These are phyloP conservation scores for Eristalis tenax DNA, from an alignment of 2,888 invertebrate genomes.

Conservation along the genomic window DNA sequence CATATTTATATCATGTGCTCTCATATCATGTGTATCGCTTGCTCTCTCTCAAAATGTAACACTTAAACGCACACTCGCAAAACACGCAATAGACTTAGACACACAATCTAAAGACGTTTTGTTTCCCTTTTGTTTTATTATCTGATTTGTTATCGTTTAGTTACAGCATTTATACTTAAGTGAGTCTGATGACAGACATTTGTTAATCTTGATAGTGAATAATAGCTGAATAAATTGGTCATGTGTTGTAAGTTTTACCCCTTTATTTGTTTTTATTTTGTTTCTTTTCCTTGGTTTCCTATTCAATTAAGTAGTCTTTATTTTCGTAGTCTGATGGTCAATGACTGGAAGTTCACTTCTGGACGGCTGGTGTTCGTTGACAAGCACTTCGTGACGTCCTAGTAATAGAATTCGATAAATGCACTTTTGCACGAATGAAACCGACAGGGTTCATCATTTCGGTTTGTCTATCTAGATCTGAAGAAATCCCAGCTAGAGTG, in stretches of 20 bases:
- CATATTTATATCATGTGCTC: conserved; percentile 9
- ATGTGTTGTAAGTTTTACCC: conserved; percentile 36
- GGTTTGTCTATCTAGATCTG: no score
- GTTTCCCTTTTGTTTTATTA: background rate
- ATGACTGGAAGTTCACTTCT: background rate
- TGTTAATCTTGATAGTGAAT: conserved; percentile 39
- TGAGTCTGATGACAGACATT: conserved; percentile 27
- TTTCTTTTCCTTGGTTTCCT: background rate
- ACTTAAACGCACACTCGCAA: conserved; percentile 3
- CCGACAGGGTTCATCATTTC: no score
- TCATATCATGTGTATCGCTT: conserved; percentile 9
- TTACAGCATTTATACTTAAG: conserved; percentile 25
- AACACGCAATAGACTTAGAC: background rate
- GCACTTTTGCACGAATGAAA: no score
- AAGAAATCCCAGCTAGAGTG: no score
- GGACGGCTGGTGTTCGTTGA: no score
- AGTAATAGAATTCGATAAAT: no score
- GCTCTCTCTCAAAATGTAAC: background rate
- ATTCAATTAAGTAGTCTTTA: background rate
- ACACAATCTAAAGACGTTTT: background rate
- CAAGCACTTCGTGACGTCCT: no score
- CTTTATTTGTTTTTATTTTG: background rate
- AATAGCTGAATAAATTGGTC: conserved; percentile 56
- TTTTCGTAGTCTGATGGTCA: background rate
- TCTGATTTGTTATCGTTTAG: conserved; percentile 6